phyloP scores from a whole-genome alignment of 2,888 invertebrate genomes.

The Marronus borbonicus region DNA sequence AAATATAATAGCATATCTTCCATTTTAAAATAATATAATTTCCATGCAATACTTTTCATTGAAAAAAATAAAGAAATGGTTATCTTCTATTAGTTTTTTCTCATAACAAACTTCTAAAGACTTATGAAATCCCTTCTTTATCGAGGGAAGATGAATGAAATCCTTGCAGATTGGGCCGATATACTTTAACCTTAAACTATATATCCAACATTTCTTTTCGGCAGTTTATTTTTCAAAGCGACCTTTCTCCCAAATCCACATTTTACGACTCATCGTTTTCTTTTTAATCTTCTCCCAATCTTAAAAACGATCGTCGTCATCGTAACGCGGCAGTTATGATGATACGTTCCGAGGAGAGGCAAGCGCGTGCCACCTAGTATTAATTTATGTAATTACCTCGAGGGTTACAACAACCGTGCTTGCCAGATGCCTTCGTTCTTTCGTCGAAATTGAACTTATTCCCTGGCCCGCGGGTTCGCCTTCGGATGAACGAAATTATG shows the following conservation, averaged over 20 bases:
- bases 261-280: background rate
- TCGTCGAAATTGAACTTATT: conserved; percentile 17
- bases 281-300: conserved; percentile 8
- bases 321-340: conserved; percentile 10
- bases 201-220: background rate
- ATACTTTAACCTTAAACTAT: background rate
- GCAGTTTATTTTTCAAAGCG: background rate
- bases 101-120: too few relatives aligned
- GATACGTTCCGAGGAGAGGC: conserved; percentile 14
- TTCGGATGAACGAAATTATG: conserved; percentile 3
- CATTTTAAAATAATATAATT: too few relatives aligned
- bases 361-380: conserved; percentile 55
- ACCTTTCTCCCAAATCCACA: conserved; percentile 15
- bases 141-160: too few relatives aligned
- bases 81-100: too few relatives aligned
- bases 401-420: conserved; percentile 48
- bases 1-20: too few relatives aligned
- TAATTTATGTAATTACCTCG: conserved; percentile 56
- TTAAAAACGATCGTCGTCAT: conserved; percentile 14
- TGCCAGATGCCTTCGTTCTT: conserved; percentile 55
- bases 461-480: background rate
- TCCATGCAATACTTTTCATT: too few relatives aligned
- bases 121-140: too few relatives aligned
- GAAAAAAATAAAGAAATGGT: too few relatives aligned
- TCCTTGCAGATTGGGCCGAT: too few relatives aligned